These are phyloP conservation scores for Artemisiospiza belli DNA, from an alignment of 2,113 vertebrate species.

Conservation along the genomic window DNA sequence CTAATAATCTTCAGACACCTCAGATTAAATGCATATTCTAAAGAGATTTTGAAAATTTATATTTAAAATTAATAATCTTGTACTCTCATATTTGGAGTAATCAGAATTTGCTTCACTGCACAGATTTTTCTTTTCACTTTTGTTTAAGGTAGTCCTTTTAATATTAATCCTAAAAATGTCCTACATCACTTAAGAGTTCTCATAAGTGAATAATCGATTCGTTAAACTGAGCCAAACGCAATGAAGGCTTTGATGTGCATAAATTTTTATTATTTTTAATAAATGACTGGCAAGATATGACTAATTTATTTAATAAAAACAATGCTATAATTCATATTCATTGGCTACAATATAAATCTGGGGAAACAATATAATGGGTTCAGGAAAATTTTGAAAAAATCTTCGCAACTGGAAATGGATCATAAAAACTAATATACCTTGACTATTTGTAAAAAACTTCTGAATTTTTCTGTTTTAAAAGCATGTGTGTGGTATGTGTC, in stretches of 20 bases:
- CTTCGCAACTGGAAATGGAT: not conserved
- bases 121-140: not conserved
- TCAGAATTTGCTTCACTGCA: not conserved
- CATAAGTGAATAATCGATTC: not conserved
- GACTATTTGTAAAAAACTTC: not conserved
- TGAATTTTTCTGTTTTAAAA: not conserved
- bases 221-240: not conserved
- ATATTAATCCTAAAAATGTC: not conserved
- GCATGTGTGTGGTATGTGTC: not conserved
- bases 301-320: not conserved
- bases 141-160: not conserved
- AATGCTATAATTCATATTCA: not conserved
- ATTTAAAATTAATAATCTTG: not conserved
- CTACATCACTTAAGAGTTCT: not conserved
- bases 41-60: not conserved
- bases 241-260: not conserved
- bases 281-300: not conserved
- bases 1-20: not conserved
- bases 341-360: not conserved
- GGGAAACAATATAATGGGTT: not conserved
- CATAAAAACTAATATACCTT: not conserved
- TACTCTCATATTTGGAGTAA: not conserved
- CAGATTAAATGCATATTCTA: not conserved
- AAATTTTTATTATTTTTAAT: not conserved
- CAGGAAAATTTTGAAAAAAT: not conserved